phyloP scores from a whole-genome alignment of 64 coral and sea anemone genomes.

The Cladopsammia gracilis region DNA sequence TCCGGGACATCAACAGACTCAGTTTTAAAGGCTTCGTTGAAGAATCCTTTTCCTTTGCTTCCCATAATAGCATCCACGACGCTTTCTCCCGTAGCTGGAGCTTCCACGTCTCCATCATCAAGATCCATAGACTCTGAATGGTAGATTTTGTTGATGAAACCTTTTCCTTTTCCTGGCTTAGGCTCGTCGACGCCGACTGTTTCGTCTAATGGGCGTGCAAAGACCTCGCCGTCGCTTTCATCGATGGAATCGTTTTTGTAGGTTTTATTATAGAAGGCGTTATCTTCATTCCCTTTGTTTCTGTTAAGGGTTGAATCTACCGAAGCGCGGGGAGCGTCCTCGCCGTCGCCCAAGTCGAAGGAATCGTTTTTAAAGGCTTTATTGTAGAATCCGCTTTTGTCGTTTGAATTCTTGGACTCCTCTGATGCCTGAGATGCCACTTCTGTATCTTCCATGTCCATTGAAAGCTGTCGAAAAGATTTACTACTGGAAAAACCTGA shows the following conservation, averaged over 20 bases:
- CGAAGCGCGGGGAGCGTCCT: not conserved
- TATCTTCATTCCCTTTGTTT: not conserved
- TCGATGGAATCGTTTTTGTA: slow-evolving; percentile 1
- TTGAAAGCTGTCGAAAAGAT: not conserved
- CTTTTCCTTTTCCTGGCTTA: not conserved
- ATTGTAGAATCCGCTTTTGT: slow-evolving; percentile 11
- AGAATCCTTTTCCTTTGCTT: not conserved
- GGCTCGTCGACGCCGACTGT: not conserved
- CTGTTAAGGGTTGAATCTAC: not conserved
- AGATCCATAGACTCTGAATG: slow-evolving; percentile 19
- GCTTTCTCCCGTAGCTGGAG: too few relatives aligned
- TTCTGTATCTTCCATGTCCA: slow-evolving; percentile 2
- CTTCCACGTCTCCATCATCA: not conserved
- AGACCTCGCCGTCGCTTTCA: not conserved
- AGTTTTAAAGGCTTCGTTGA: not conserved
- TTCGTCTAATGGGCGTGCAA: not conserved
- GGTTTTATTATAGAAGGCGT: not conserved
- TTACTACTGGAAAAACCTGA: slow-evolving; percentile 9
- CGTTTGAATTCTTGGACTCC: not conserved
- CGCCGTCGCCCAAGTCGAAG: not conserved
- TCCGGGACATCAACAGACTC: slow-evolving; percentile 1
- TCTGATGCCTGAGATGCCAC: not conserved
- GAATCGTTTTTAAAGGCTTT: slow-evolving; percentile 1
- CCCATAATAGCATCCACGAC: not conserved
- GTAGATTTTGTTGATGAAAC: slow-evolving; percentile 12